A percentile compares a stretch with the other conserved stretches of the same genome.
phyloP scores from a whole-genome alignment of 2,888 invertebrate genomes.

The Eupelmus urozonus region DNA sequence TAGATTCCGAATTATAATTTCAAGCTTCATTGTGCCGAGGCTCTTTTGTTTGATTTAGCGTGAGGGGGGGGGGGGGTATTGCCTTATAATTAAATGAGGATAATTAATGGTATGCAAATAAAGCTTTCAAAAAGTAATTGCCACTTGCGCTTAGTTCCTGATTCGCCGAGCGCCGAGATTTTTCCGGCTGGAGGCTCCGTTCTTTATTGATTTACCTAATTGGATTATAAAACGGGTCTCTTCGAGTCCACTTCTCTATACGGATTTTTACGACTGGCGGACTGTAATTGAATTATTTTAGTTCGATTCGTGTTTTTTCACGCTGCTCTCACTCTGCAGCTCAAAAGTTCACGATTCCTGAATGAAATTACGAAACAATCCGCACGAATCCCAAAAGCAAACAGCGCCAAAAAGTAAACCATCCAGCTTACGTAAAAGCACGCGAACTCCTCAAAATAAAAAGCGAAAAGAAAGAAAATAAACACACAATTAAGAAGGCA shows the following conservation, averaged over 20 bases:
- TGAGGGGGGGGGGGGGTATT: conserved; percentile 4
- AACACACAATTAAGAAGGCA: conserved; percentile 15
- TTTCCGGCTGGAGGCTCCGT: too few relatives aligned
- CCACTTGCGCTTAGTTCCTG: too few relatives aligned
- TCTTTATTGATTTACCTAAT: background rate
- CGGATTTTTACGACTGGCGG: too few relatives aligned
- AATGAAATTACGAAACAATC: too few relatives aligned
- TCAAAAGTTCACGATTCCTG: too few relatives aligned
- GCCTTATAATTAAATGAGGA: conserved; percentile 36
- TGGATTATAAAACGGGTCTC: background rate
- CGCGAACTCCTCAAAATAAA: too few relatives aligned
- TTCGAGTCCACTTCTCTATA: background rate
- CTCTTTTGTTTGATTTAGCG: conserved; percentile 7
- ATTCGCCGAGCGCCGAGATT: too few relatives aligned
- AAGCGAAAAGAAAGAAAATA: conserved; percentile 5
- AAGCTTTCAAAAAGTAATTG: conserved; percentile 4
- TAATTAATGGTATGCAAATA: conserved; percentile 48
- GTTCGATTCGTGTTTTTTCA: too few relatives aligned
- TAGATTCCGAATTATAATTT: conserved; percentile 18
- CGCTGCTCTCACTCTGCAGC: background rate
- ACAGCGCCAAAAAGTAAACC: too few relatives aligned
- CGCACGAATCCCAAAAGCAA: too few relatives aligned
- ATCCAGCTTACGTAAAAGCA: too few relatives aligned
- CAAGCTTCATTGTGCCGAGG: conserved; percentile 15
- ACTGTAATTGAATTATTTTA: too few relatives aligned